phyloP scores from a whole-genome alignment of 2,888 invertebrate species.

The Lasioglossum marginatum region DNA sequence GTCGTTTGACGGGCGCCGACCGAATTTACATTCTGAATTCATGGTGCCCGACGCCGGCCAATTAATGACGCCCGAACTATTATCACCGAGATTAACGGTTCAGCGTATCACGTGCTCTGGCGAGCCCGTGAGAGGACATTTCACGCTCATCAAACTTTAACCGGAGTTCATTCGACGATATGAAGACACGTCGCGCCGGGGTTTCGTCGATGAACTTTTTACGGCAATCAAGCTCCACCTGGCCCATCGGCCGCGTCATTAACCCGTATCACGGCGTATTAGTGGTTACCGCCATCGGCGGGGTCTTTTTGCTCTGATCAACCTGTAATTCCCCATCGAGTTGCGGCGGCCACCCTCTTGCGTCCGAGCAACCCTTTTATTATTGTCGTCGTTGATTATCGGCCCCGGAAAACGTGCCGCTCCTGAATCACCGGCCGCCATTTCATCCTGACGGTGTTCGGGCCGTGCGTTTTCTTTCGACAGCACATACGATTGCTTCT shows the following conservation, averaged over 20 bases:
- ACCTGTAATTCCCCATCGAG: constrained; percentile 6
- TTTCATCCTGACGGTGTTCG: constrained; percentile 58
- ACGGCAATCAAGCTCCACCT: not conserved
- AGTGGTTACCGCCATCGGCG: not conserved
- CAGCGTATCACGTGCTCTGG: constrained; percentile 13
- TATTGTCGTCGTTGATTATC: constrained; percentile 46
- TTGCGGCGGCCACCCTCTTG: not conserved
- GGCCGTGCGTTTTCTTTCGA: constrained; percentile 56
- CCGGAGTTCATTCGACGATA: constrained; percentile 13
- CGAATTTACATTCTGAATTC: not conserved
- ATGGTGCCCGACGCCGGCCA: not conserved
- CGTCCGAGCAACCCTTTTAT: not conserved
- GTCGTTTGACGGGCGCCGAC: not conserved
- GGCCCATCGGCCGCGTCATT: not conserved
- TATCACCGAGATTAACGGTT: constrained; percentile 2
- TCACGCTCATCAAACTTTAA: constrained; percentile 19
- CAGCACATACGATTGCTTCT: constrained; percentile 55
- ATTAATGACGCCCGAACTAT: constrained; percentile 17
- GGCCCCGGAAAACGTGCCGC: constrained; percentile 3
- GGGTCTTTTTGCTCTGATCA: not conserved
- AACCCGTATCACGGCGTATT: constrained; percentile 21
- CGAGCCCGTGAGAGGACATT: constrained; percentile 16
- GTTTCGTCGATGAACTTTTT: constrained; percentile 25
- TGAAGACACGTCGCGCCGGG: constrained; percentile 7
- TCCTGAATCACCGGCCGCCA: constrained; percentile 58